phyloP scores from a whole-genome alignment of 2,888 invertebrate genomes.

The Aphodius granarius region DNA sequence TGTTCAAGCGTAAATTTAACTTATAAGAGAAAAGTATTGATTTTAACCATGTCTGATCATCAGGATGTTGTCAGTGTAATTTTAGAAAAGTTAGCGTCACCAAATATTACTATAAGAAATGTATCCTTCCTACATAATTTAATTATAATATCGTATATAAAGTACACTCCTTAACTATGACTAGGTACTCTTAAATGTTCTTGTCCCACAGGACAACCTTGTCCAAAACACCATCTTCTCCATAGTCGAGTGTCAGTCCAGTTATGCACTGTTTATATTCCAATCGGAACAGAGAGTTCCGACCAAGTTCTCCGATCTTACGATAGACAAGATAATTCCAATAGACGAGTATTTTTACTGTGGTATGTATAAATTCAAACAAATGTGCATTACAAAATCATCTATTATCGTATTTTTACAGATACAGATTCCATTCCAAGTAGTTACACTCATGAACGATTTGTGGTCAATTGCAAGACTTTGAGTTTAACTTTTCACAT shows the following conservation, averaged over 20 bases:
- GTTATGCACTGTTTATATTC: constrained; percentile 61
- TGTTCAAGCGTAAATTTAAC: not conserved
- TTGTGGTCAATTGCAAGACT: constrained; percentile 59
- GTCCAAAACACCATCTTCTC: constrained; percentile 60
- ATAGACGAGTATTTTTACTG: constrained; percentile 80
- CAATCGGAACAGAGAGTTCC: constrained; percentile 66
- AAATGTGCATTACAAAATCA: constrained; percentile 52
- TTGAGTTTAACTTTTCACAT: constrained; percentile 59
- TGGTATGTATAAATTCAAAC: constrained; percentile 45
- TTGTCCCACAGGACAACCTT: constrained; percentile 54
- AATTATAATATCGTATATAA: constrained; percentile 18
- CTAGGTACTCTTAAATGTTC: constrained; percentile 52
- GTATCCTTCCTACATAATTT: constrained; percentile 54
- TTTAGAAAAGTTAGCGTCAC: constrained; percentile 60
- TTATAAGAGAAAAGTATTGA: constrained; percentile 7
- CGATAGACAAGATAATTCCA: constrained; percentile 79
- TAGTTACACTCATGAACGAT: constrained; percentile 56
- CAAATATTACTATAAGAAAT: constrained; percentile 58
- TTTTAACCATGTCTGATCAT: constrained; percentile 33
- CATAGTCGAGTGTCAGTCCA: constrained; percentile 60
- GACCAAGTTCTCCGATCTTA: constrained; percentile 73
- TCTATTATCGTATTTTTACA: constrained; percentile 48
- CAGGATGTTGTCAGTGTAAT: constrained; percentile 55
- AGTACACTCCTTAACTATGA: constrained; percentile 35
- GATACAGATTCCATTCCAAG: constrained; percentile 58